Base-by-base conservation (phyloP, 2,113 vertebrate species). In the Ptilonorhynchus violaceus region DNA sequence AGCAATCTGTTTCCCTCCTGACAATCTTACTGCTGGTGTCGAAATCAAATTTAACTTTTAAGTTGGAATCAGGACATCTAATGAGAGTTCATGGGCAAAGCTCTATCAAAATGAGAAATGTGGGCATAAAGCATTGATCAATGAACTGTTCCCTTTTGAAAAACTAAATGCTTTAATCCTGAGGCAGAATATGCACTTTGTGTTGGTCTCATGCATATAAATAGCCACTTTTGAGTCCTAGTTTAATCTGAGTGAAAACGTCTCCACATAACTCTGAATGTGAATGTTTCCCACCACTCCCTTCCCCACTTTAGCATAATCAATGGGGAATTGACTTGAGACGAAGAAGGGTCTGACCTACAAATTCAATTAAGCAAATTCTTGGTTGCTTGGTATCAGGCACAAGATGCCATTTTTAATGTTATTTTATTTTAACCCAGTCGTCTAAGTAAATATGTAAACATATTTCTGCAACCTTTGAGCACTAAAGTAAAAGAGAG, bases 101-200 rank as follows among this genome's bases (percentile, higher is more conserved):
- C 78, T 81, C 85, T 94, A 95, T 95, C 96, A 96, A 85, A 86
- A 83, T 86, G 92, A 96, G 92, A 94, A 96, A 89, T 93, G 64
- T 66, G 15, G 46, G 60, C 42, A 72, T 94, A 46, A 94, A 93
- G 79, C 93, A 93, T 53, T 59, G 77, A 92, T 96, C 90, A 94
- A 93, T 97, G 92, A 93, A 91, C 66, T 88, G 76, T 52, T 64
- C 81, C 28, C 39, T 73, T 94, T 95, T 94, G 87, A 96, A 91
- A 85, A 96, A 96, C 64, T 95, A 95, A 96, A 88, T 95, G 81
- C 56, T 96, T 96, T 86, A 95, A 96, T 94, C 97, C 96, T 96
- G 35, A 93, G 97, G 96, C 96, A 95, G 88, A 98, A 98, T 96
- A 95, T 95, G 87, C 93, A 98, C 95, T 98, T 95, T 97, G 47